Conservation (phyloP, 1,140 invertebrate species). For the Drosophila sulfurigaster region DNA sequence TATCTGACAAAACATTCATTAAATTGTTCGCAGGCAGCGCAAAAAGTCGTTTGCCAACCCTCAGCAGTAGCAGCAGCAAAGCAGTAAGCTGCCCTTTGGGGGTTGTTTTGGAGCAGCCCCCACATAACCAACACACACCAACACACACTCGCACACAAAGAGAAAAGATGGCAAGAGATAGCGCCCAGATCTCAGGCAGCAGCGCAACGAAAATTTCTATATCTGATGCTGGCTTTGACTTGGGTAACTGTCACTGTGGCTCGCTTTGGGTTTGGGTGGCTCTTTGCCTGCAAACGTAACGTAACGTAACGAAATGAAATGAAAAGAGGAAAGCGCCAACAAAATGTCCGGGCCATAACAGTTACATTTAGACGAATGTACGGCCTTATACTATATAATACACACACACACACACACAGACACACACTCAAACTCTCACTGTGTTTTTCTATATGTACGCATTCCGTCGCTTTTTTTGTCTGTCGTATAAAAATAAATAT, state of each 20-base stretch:
- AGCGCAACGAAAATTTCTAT: constrained; percentile 77
- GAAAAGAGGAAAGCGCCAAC: constrained; percentile 41
- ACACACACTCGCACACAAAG: constrained; percentile 25
- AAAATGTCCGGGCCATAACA: constrained; percentile 69
- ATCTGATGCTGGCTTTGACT: constrained; percentile 74
- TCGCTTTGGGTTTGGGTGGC: not conserved
- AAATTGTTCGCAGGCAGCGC: constrained; percentile 71
- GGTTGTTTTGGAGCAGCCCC: constrained; percentile 71
- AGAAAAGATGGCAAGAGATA: constrained; percentile 78
- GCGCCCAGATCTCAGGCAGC: constrained; percentile 60
- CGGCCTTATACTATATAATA: not conserved
- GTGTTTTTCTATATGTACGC: constrained; percentile 15
- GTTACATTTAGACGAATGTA: constrained; percentile 66
- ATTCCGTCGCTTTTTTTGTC: constrained; percentile 14
- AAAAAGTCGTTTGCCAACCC: constrained; percentile 62
- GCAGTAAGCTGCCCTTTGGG: constrained; percentile 61
- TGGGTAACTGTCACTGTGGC: constrained; percentile 39
- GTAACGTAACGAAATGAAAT: constrained; percentile 31
- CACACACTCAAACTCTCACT: too few species aligned
- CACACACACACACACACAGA: constrained; percentile 6
- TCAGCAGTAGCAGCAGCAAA: constrained; percentile 33
- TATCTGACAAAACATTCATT: constrained; percentile 84
- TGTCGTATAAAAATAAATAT: constrained; percentile 20
- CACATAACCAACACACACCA: constrained; percentile 21
- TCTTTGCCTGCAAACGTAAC: not conserved